phyloP scores from a whole-genome alignment of 2,797 vertebrate species.

The Micrastur ruficollis region DNA sequence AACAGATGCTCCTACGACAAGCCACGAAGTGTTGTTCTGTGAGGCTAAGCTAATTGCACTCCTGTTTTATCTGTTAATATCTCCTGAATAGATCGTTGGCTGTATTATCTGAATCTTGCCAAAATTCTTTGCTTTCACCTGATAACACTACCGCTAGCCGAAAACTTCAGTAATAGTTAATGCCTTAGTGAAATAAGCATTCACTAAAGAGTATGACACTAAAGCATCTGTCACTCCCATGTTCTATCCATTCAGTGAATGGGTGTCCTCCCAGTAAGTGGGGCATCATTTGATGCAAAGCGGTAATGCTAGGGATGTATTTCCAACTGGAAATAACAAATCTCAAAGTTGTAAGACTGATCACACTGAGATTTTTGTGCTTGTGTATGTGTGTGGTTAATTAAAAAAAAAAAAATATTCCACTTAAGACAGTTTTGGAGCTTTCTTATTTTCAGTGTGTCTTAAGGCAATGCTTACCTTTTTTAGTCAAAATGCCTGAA shows the following conservation, averaged over 20 bases:
- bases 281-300: not conserved
- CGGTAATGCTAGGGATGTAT: not conserved
- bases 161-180: not conserved
- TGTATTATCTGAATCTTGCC: not conserved
- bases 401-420: not conserved
- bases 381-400: not conserved
- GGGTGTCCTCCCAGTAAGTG: not conserved
- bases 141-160: not conserved
- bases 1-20: not conserved
- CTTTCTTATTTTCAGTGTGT: not conserved
- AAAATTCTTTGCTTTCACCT: not conserved
- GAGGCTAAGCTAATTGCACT: not conserved
- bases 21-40: not conserved
- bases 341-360: not conserved
- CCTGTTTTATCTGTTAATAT: not conserved
- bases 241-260: slow-evolving; percentile 41
- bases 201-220: not conserved
- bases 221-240: not conserved
- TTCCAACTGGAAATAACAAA: slow-evolving; percentile 22
- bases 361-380: not conserved
- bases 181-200: not conserved
- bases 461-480: not conserved
- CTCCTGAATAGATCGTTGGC: not conserved
- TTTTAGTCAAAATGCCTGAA: not conserved
- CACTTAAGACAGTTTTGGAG: not conserved